Base-by-base conservation (phyloP, 2,888 invertebrate genomes). In the Caenorhabditis sp. region DNA sequence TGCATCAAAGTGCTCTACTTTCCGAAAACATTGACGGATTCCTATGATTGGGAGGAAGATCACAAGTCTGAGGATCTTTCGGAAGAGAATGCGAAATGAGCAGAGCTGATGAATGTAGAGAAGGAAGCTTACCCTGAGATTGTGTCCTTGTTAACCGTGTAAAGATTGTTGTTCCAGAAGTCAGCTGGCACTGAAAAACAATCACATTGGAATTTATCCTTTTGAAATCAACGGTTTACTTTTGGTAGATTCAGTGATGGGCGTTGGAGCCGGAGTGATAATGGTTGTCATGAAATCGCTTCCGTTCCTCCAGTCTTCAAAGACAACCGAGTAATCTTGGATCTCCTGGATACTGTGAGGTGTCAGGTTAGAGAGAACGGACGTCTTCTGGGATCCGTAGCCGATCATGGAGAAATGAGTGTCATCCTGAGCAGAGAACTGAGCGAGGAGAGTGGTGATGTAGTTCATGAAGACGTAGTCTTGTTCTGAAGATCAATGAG, bases 41-140 rank as follows among this genome's bases (percentile, higher is more conserved):
- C 52, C 17, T 68, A 52, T 32, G 68, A 68, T 17, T 68, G 68
- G 78, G 78, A 78, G 35, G 73, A 78, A 4, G 62, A 59, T 9
- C 53, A 50, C 2, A 66, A 76, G 20, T n/a, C n/a, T 11, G 58
- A 68, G 2, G 58, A 68, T 4, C 2, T 5, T 26, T 58, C 68
- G 26, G 68, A 68, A 35, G 58, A 59, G 2, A 58, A 30, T 15
- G 8, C 22, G 11, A 32, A 26, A 13, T 24, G 26, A 46, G 2
- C 13, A 35, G 9, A 35, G 35, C 9, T n/a, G 13, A 35, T 35
- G 35, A 55, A 32, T 24, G 8, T 43, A 17, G 13, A 26, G n/a
- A 27, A 13, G 22, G 13, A 8, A n/a, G 32, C 58, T 41, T 37
- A 68, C 66, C 66, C 66, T 15, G 46, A 50, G 22, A 68, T 68